phyloP scores from a whole-genome alignment of 2,888 invertebrate species.

The Nebria brevicollis region DNA sequence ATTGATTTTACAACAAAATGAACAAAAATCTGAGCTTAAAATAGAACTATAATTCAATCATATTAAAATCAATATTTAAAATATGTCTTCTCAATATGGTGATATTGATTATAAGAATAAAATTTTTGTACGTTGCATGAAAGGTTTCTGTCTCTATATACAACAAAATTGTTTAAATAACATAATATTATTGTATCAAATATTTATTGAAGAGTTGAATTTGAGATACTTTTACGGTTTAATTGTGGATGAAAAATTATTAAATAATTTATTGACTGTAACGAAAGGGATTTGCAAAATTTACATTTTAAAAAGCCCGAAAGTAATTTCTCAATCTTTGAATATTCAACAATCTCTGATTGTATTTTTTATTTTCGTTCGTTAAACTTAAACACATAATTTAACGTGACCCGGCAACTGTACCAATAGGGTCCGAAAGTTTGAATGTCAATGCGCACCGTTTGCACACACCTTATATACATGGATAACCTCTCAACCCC shows the following conservation, averaged over 20 bases:
- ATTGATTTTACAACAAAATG: not conserved
- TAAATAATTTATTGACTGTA: too few species aligned
- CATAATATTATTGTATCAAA: too few species aligned
- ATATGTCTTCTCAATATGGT: not conserved
- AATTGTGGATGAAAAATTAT: too few species aligned
- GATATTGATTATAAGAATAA: not conserved
- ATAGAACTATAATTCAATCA: conserved; percentile 1
- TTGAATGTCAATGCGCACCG: not conserved
- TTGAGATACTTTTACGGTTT: too few species aligned
- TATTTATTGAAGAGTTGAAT: too few species aligned
- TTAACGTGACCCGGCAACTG: not conserved
- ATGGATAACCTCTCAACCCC: not conserved
- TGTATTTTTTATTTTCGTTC: not conserved
- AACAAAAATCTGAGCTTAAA: not conserved
- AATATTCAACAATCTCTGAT: not conserved
- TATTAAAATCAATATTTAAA: not conserved
- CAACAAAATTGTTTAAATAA: too few species aligned
- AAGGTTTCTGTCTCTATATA: not conserved
- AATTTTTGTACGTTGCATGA: not conserved
- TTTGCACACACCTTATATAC: not conserved
- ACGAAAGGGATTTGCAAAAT: not conserved
- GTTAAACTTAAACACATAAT: not conserved
- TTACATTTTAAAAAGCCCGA: not conserved
- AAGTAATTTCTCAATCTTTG: not conserved
- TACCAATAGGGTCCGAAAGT: not conserved